A percentile compares a stretch with the other conserved stretches of the same genome.
Evolutionary conservation across 2,888 invertebrate genomes (phyloP).

Genomic region (Micoletzkya japonica): DNA sequence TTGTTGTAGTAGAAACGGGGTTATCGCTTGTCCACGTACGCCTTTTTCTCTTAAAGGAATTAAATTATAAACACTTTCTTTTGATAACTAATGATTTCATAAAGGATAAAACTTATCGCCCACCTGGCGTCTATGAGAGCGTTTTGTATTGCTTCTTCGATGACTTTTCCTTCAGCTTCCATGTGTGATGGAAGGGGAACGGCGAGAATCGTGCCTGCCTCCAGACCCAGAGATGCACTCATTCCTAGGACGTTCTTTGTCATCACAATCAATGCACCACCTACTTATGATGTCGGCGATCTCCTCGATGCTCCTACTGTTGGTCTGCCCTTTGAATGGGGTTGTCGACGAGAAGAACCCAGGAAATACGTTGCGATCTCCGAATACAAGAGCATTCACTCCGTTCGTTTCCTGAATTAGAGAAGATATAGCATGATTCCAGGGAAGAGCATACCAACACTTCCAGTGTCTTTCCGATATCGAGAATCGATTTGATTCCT

Average conservation of each 20-base stretch:
- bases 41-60: constrained; percentile 64
- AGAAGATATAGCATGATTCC: not conserved
- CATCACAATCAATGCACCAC: not conserved
- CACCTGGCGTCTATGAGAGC: constrained; percentile 72
- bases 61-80: no score
- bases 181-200: constrained; percentile 82
- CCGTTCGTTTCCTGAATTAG: constrained; percentile 84
- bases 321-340: constrained; percentile 76
- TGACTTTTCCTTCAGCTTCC: constrained; percentile 68
- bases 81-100: not conserved
- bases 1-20: constrained; percentile 83
- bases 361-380: constrained; percentile 78
- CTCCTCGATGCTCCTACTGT: constrained; percentile 71
- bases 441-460: constrained; percentile 75
- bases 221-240: constrained; percentile 58
- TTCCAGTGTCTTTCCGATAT: constrained; percentile 89
- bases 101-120: constrained; percentile 23
- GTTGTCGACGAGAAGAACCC: constrained; percentile 87
- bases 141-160: constrained; percentile 74
- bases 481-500: constrained; percentile 94
- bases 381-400: constrained; percentile 82
- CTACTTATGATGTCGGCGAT: constrained; percentile 76
- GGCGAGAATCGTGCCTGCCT: constrained; percentile 77
- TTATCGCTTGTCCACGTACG: constrained; percentile 83
- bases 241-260: constrained; percentile 42